Percentiles rank a stretch among this genome's conserved stretches.
Conservation (phyloP, 2,113 vertebrate species). For the Menidia beryllina region DNA sequence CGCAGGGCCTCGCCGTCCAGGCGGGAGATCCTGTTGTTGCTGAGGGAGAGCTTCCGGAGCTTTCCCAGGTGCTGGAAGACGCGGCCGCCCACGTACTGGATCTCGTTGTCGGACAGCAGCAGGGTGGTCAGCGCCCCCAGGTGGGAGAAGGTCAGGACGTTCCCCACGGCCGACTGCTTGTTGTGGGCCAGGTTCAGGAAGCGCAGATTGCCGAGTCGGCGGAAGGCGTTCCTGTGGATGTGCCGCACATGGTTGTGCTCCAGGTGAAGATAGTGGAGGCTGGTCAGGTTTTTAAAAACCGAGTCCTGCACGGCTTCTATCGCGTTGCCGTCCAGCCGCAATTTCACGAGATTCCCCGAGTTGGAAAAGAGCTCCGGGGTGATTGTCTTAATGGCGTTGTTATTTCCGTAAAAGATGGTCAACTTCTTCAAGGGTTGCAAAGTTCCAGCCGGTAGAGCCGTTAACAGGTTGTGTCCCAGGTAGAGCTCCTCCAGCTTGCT, state of each 20-base stretch:
- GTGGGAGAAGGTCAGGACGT: conserved; percentile 83
- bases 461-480: conserved; percentile 92
- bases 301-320: conserved; percentile 87
- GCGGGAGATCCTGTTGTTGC: conserved; percentile 86
- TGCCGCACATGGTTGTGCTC: conserved; percentile 91
- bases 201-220: conserved; percentile 87
- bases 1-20: conserved; percentile 84
- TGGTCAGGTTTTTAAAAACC: conserved; percentile 86
- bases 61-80: conserved; percentile 89
- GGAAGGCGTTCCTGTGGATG: conserved; percentile 89
- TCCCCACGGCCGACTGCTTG: conserved; percentile 86
- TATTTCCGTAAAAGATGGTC: conserved; percentile 89
- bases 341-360: conserved; percentile 86
- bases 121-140: conserved; percentile 87
- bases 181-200: conserved; percentile 93
- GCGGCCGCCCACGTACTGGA: conserved; percentile 84
- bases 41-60: conserved; percentile 88
- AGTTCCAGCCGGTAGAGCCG: conserved; percentile 82
- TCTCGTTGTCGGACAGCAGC: conserved; percentile 89
- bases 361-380: conserved; percentile 84
- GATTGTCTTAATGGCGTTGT: conserved; percentile 87
- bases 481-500: conserved; percentile 90
- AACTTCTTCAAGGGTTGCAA: conserved; percentile 87
- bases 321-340: conserved; percentile 90
- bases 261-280: conserved; percentile 91